Evolutionary conservation across 2,888 invertebrate species (phyloP), one percentile per base, ranked within the genome.

Genomic region (Odontomyia ornata): DNA sequence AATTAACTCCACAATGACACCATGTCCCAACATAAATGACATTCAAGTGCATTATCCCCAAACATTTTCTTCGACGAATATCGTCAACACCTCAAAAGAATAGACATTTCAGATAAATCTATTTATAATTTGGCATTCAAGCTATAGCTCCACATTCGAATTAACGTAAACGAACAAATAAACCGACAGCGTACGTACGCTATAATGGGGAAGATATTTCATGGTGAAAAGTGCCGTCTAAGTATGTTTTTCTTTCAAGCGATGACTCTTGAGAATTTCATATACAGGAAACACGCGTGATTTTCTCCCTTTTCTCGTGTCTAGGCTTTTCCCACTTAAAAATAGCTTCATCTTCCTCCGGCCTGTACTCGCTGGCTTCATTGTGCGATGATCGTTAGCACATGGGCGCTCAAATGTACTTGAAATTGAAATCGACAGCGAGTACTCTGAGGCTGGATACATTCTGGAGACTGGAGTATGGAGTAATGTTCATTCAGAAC

Each of bases 1-100:
- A 64, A 64, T 64, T 64, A 64, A 28, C 64, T 64, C 28, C 30
- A n/a, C 28, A 64, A 15, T 64, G 64, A 64, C 64, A 64, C 11
- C 64, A 64, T 64, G 27, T 64, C 30, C 28, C 64, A 28, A 15
- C 64, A 11, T 64, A 64, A 27, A 64, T 15, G 64, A 30, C 64
- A n/a, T 30, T 64, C 21, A 27, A 64, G 64, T 27, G 30, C 30
- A 64, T 64, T 64, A 28, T 23, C 13, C 11, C 30, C 27, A 15
- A 64, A 30, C n/a, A 5, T 5, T 2, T 15, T 15, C 18, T 28
- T 11, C 64, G 21, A 23, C 64, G 28, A 28, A 30, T n/a, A n/a
- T 64, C 64, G 64, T 64, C 64, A 64, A 30, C 30, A 64, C 30
- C 30, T 64, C 28, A 18, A 64, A 36, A 64, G 27, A 64, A 27